A percentile compares a stretch with the other conserved stretches of the same genome.
These are phyloP conservation scores for Lithobates sylvaticus DNA, from an alignment of 2,797 vertebrate genomes.

Conservation along the genomic window DNA sequence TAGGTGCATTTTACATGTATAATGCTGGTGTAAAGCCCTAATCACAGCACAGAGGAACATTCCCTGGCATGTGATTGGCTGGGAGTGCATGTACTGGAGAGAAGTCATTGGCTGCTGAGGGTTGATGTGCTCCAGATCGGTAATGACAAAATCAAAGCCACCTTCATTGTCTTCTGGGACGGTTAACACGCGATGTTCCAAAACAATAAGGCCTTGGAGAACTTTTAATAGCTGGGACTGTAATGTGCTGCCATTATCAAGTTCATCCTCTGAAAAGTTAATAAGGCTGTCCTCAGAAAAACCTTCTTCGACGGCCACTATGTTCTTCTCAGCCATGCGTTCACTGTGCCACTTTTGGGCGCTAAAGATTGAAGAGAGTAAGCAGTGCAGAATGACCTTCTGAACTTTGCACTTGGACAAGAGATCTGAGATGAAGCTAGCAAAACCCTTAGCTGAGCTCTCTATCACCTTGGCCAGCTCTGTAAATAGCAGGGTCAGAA, in stretches of 20 bases:
- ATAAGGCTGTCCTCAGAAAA: constrained; percentile 96
- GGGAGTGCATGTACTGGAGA: constrained; percentile 94
- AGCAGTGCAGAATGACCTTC: constrained; percentile 95
- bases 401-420: constrained; percentile 98
- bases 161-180: constrained; percentile 88
- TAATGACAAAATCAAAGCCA: constrained; percentile 88
- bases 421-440: constrained; percentile 96
- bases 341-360: constrained; percentile 97
- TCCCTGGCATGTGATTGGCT: constrained; percentile 96
- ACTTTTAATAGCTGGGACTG: constrained; percentile 95
- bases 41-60: constrained; percentile 99
- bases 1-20: constrained; percentile 97
- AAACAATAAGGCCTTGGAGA: constrained; percentile 91
- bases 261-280: constrained; percentile 95
- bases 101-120: constrained; percentile 97
- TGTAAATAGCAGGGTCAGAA: constrained; percentile 92
- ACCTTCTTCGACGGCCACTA: constrained; percentile 90
- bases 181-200: constrained; percentile 92
- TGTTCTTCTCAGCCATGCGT: constrained; percentile 82
- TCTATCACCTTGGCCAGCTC: constrained; percentile 93
- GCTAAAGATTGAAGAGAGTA: constrained; percentile 95
- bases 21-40: constrained; percentile 94
- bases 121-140: constrained; percentile 91
- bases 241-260: constrained; percentile 91
- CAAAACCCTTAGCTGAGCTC: constrained; percentile 94